These are phyloP conservation scores for Gyps fulvus DNA, from an alignment of 2,113 vertebrate species.

Conservation along the genomic window DNA sequence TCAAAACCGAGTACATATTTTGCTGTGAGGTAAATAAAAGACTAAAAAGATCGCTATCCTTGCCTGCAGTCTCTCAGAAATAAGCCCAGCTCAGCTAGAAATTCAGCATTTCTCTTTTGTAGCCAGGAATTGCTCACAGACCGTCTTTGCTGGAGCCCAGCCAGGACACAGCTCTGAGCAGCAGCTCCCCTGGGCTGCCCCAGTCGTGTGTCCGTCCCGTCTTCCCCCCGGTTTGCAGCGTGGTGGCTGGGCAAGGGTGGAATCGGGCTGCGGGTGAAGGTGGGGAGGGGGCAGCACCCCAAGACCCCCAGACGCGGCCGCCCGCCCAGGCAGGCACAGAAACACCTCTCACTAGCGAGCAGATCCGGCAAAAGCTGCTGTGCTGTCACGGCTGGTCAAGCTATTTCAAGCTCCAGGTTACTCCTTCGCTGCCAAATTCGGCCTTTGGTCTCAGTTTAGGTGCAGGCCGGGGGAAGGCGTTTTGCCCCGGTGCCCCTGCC, in stretches of 20 bases:
- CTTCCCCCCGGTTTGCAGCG: neutral
- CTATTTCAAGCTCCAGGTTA: fast-evolving
- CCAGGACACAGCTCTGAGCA: too few relatives aligned
- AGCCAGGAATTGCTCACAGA: neutral
- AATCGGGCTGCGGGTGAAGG: too few relatives aligned
- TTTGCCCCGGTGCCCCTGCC: too few relatives aligned
- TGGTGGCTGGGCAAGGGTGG: neutral
- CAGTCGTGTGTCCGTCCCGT: too few relatives aligned
- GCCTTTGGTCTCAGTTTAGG: neutral
- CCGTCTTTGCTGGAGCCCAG: fast-evolving
- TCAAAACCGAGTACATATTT: constrained; percentile 38
- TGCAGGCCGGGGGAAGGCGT: too few relatives aligned
- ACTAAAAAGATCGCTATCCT: neutral
- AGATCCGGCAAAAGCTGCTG: neutral
- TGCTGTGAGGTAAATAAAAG: neutral
- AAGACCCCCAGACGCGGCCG: too few relatives aligned
- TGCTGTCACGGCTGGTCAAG: fast-evolving
- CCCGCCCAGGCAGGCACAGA: neutral
- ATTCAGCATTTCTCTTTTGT: neutral
- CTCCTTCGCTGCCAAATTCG: too few relatives aligned
- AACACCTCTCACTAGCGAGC: neutral
- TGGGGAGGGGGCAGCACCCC: neutral
- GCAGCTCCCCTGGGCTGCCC: neutral
- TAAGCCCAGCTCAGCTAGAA: neutral
- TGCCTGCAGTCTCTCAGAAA: neutral